Evolutionary conservation across 2,113 vertebrate species (phyloP), one percentile per base, ranked within the genome.

Genomic region (Thunnus maccoyii): DNA sequence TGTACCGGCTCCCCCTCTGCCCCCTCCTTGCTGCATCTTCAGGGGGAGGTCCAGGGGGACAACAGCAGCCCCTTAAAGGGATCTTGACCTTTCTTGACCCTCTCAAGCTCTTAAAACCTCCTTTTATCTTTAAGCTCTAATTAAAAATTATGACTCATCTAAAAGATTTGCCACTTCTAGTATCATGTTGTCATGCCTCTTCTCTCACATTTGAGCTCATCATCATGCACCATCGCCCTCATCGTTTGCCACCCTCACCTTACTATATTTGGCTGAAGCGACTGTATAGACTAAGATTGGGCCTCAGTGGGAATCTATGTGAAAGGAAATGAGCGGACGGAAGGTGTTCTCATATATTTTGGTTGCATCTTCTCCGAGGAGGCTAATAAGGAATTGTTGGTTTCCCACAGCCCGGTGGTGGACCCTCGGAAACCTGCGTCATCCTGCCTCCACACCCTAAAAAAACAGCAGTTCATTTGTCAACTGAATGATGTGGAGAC

Each of bases 271-370:
- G 67, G 82, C 78, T 87, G 60, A 77, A 75, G 72, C 71, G 73
- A 89, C 81, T 88, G 68, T 82, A 56, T 17, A 80, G 56, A 87
- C 75, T 87, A 47, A 11, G 62, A 52, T 78, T 71, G 72, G 87
- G 63, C 83, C 71, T 63, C 12, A 16, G 12, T 32, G 57, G 52
- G 57, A 82, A 66, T 76, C 44, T 67, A 18, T 20, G 27, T 52
- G 66, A 77, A 77, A 73, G 67, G 51, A 80, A 78, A 80, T 5
- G 8, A 58, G 32, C 47, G 12, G 72, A 67, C n/a, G 0, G 48
- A 51, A 61, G 22, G 44, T 56, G 69, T 71, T 55, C 44, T 54
- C 27, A 44, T 46, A 57, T 66, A 52, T 76, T 64, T 18, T 20
- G 27, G 22, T 58, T 55, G n/a, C 5, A 4, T 63, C 58, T 71